Percentiles rank a stretch among this genome's conserved stretches.
Evolutionary conservation across 2,113 vertebrate genomes (phyloP).

Genomic region (Takifugu flavidus): DNA sequence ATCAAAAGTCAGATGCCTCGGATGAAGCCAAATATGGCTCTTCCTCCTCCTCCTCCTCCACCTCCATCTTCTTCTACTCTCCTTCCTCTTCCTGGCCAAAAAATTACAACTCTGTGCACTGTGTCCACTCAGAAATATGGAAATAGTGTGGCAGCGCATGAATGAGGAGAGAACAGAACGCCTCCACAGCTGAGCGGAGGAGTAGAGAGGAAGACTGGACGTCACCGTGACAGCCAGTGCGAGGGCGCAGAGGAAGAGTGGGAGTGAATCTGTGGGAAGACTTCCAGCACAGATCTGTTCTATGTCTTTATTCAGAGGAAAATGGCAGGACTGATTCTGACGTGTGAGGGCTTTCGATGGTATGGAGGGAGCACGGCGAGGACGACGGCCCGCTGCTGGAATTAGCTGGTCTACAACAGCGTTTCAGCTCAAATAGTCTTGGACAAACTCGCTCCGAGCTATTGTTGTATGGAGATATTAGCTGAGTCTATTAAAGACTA

Average conservation of each 20-base stretch:
- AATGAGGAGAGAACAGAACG: conserved; percentile 65
- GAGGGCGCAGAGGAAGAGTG: conserved; percentile 62
- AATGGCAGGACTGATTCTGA: no score
- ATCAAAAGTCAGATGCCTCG: conserved; percentile 47
- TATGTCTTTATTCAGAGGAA: conserved; percentile 26
- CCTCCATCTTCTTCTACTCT: conserved; percentile 19
- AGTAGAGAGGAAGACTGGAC: conserved; percentile 64
- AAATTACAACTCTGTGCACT: conserved; percentile 27
- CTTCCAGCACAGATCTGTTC: conserved; percentile 54
- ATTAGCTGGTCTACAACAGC: no score
- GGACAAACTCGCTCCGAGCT: background rate
- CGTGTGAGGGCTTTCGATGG: no score
- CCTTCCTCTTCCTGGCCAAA: conserved; percentile 42
- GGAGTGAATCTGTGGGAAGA: conserved; percentile 60
- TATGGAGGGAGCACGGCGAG: no score
- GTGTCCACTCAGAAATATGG: conserved; percentile 49
- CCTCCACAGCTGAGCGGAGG: conserved; percentile 61
- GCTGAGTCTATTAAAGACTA: background rate
- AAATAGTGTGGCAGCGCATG: conserved; percentile 49
- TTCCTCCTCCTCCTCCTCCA: conserved; percentile 45
- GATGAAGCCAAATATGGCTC: conserved; percentile 65
- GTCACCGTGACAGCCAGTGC: conserved; percentile 70
- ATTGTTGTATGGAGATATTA: background rate
- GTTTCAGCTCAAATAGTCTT: no score
- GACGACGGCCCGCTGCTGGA: no score